A percentile compares a stretch with the other conserved stretches of the same genome.
Conservation (phyloP, 2,113 vertebrate species). For the Oryzias celebensis region DNA sequence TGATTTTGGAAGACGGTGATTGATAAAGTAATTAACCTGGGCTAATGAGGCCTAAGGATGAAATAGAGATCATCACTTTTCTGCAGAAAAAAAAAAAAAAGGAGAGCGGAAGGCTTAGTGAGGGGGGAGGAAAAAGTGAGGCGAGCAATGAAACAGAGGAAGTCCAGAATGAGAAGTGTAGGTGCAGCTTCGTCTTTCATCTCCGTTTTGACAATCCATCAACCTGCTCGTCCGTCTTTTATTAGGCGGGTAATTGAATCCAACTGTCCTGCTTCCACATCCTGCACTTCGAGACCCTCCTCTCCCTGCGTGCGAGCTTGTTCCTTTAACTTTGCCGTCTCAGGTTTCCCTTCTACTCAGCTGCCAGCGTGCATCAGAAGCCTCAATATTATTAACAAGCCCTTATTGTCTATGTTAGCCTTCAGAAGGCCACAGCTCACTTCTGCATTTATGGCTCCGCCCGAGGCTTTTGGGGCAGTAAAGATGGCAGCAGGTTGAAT, state of each 20-base stretch:
- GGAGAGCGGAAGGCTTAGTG: not conserved
- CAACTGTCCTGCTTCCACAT: conserved; percentile 28
- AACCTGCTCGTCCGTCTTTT: conserved; percentile 46
- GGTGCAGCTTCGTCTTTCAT: conserved; percentile 20
- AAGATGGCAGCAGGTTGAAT: conserved; percentile 47
- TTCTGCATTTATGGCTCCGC: conserved; percentile 12
- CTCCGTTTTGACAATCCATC: conserved; percentile 32
- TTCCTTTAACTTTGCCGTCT: not conserved
- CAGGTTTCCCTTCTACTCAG: not conserved
- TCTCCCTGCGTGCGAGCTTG: not conserved
- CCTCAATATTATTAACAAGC: conserved; percentile 2
- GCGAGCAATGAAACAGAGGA: conserved; percentile 2
- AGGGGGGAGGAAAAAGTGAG: conserved; percentile 1
- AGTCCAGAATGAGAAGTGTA: conserved; percentile 1
- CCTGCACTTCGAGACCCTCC: not conserved
- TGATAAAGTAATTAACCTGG: conserved; percentile 53
- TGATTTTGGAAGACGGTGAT: conserved; percentile 45
- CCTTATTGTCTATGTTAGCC: conserved; percentile 1
- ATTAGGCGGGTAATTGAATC: conserved; percentile 42
- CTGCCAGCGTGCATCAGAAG: conserved; percentile 20
- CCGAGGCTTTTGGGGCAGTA: conserved; percentile 37
- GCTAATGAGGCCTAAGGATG: conserved; percentile 25
- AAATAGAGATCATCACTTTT: conserved; percentile 42
- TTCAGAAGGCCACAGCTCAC: conserved; percentile 11
- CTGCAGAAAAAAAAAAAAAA: conserved; percentile 4